These are phyloP conservation scores for Telmatherina bonti DNA, from an alignment of 2,797 vertebrate species.

Conservation along the genomic window DNA sequence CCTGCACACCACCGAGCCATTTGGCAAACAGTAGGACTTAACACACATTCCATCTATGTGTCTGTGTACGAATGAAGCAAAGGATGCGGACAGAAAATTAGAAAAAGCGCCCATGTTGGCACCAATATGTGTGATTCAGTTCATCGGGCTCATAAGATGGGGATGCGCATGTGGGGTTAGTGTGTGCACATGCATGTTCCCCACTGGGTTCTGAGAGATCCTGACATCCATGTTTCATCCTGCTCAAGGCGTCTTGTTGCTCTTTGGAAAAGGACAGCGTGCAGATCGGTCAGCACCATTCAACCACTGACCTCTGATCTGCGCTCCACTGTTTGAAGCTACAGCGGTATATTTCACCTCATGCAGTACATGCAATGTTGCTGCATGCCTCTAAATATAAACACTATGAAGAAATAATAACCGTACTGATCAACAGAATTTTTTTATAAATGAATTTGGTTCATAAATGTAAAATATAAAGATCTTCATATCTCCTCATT, in stretches of 20 bases:
- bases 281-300: constrained; percentile 19
- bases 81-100: constrained; percentile 9
- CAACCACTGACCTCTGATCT: constrained; percentile 30
- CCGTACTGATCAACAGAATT: no score
- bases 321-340: constrained; percentile 8
- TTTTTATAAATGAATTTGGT: no score
- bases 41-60: constrained; percentile 36
- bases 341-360: neutral
- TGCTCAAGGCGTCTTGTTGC: constrained; percentile 37
- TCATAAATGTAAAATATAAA: no score
- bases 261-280: constrained; percentile 15
- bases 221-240: constrained; percentile 6
- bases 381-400: no score
- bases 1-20: constrained; percentile 54
- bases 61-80: neutral
- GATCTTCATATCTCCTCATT: no score
- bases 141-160: constrained; percentile 6
- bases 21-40: constrained; percentile 70
- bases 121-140: constrained; percentile 14
- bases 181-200: neutral
- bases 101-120: constrained; percentile 2
- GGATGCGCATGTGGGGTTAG: rapidly evolving
- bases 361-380: neutral
- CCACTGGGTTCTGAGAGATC: neutral
- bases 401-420: no score